Percentiles rank a stretch among this genome's conserved stretches.
Evolutionary conservation across 2,113 vertebrate genomes (phyloP).

Genomic region (Salvelinus fontinalis): DNA sequence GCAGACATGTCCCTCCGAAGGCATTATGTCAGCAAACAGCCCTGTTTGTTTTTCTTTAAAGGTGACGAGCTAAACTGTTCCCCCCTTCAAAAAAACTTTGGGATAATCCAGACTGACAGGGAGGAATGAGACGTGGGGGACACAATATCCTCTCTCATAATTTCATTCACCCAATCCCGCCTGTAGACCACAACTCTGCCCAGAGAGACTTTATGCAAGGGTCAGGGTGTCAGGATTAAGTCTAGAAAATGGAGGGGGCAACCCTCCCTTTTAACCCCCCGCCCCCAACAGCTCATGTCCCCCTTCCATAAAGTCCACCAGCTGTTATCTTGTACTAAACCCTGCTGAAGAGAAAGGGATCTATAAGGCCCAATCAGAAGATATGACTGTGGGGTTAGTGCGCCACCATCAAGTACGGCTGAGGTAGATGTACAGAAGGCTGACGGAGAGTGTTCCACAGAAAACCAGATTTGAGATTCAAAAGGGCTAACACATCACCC

Average conservation of each 20-base stretch:
- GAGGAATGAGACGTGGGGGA: slow-evolving; percentile 1
- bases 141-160: slow-evolving; percentile 48
- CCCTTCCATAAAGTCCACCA: slow-evolving; percentile 64
- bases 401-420: slow-evolving; percentile 49
- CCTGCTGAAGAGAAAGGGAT: slow-evolving; percentile 63
- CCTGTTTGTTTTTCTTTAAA: background rate
- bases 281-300: slow-evolving; percentile 39
- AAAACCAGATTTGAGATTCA: background rate
- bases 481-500: background rate
- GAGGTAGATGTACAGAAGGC: slow-evolving; percentile 14
- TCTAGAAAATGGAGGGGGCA: slow-evolving; percentile 7
- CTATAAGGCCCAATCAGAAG: slow-evolving; percentile 59
- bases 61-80: slow-evolving; percentile 20
- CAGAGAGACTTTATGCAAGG: slow-evolving; percentile 41
- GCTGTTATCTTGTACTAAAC: slow-evolving; percentile 68
- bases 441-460: background rate
- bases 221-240: slow-evolving; percentile 64
- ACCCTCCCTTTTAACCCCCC: slow-evolving; percentile 18
- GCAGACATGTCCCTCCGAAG: background rate
- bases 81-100: slow-evolving; percentile 15
- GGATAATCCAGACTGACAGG: slow-evolving; percentile 35
- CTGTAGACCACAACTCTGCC: slow-evolving; percentile 30
- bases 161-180: slow-evolving; percentile 45
- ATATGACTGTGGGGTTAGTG: slow-evolving; percentile 43
- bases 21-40: background rate